Evolutionary conservation across 2,113 vertebrate species (phyloP).

Genomic region (Gasterosteus nipponicus): DNA sequence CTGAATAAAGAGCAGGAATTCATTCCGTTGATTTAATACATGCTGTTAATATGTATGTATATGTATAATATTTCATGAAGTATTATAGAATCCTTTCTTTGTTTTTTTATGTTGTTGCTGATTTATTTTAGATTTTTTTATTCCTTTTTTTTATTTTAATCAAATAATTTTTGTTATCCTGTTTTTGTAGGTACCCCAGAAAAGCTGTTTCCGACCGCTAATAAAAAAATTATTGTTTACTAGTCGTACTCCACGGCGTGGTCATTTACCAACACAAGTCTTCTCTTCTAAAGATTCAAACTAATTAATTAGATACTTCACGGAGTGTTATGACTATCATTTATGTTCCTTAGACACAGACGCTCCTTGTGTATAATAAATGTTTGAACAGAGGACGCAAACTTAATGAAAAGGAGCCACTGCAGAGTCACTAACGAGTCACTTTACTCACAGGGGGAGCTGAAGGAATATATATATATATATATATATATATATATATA

Average conservation of each 20-base stretch:
- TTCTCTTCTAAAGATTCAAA: neutral
- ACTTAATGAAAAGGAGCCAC: constrained; percentile 35
- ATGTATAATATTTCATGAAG: neutral
- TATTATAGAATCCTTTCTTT: neutral
- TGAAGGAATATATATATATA: constrained; percentile 18
- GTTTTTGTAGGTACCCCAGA: too few relatives aligned
- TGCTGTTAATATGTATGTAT: too few relatives aligned
- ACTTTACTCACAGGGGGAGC: neutral
- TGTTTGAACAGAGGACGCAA: neutral
- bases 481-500: too few relatives aligned
- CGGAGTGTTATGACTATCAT: neutral
- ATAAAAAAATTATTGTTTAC: neutral
- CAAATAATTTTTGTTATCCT: neutral
- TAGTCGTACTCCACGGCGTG: neutral
- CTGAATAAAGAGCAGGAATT: neutral
- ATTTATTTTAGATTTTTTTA: neutral
- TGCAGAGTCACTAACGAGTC: constrained; percentile 25
- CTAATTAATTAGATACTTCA: neutral
- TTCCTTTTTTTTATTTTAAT: neutral
- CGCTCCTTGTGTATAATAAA: neutral
- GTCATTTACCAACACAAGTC: neutral
- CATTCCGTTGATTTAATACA: neutral
- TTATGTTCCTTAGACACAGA: neutral
- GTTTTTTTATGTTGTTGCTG: neutral
- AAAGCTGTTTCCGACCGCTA: neutral